Base-by-base conservation (phyloP, 2,113 vertebrate species). In the Megalops atlanticus region DNA sequence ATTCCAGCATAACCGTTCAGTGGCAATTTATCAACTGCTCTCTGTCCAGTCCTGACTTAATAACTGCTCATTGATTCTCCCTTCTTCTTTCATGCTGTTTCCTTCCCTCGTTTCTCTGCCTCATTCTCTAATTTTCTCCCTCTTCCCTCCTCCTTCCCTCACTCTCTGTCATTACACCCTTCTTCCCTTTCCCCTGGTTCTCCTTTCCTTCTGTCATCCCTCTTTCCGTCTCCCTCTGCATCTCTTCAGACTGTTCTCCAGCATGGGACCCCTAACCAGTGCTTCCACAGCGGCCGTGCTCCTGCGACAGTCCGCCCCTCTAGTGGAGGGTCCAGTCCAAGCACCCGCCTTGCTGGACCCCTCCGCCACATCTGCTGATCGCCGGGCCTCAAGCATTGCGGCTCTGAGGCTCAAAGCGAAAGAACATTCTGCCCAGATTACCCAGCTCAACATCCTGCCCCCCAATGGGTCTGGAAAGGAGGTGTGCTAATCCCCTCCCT, bases 401-500 rank as follows among this genome's bases (percentile, higher is more conserved):
- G 94, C 95, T 21, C 91, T 96, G 87, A 87, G 95, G 84, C 94
- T 96, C 87, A 95, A 95, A 90, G 95, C 95, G 69, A 96, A 93
- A 84, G 95, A 96, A 84, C 95, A 96, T 83, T 95, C 95, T 0
- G 95, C 95, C 70, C 96, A 96, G 88, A 93, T 96, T 78, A 95
- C 94, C 77, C 95, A 96, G 86, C 93, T 95, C 88, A 94, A 93
- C 88, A 91, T 95, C 87, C 91, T 94, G 85, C 92, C 92, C 74
- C 91, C 94, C 36, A 92, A 86, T 88, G 92, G 85, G 87, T 89
- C 93, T 69, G 94, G 94, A 90, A 95, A 95, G 91, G 94, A 96
- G 91, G 93, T 95, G 88, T 95, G 94, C 92, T 96, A 90, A 95
- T 27, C 85, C 33, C 77, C 81, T 2, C 16, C 80, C 64, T 6